Evolutionary conservation across 2,113 vertebrate genomes (phyloP), one percentile per base, ranked within the genome.

Genomic region (Phaethornis superciliosus): DNA sequence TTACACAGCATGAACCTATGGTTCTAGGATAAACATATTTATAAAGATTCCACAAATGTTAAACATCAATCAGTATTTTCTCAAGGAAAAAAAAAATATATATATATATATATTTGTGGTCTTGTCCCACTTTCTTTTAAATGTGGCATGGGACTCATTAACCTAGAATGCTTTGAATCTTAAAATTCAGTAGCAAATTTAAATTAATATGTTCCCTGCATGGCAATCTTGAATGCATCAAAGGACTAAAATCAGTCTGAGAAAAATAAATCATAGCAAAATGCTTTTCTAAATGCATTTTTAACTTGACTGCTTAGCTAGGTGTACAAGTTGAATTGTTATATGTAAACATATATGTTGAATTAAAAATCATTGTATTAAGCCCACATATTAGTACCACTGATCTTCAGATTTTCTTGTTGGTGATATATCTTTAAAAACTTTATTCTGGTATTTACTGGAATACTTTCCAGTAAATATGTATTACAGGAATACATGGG

Each of bases 401-500:
- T 42, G 42, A 54, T 55, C 16, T 49, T 85, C 30, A 69, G 33
- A 68, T 81, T 65, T 80, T 70, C 47, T 67, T 60, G 10, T 55
- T 77, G 47, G 32, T 80, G 37, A 37, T 15, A 9, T 63, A 72
- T 55, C 58, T 81, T 75, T 68, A 85, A 69, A 69, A 56, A 81
- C 59, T 79, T 85, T 78, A 17, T 78, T 72, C n/a, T 79, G n/a
- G 17, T 86, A 59, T 88, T 67, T 86, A 44, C 63, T 47, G 37
- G 28, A 80, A 21, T 88, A 49, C 82, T 74, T 89, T 58, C 18
- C 27, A 67, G 93, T 86, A 69, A 79, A 72, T 81, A 63, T 47
- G 6, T 54, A 26, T 26, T 70, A 12, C 10, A 11, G 6, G 23
- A 0, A 1, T 1, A 77, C 69, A 5, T 0, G 1, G 24, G 15